Base-by-base conservation (phyloP, 1,140 invertebrate genomes). In the Philopotamus ludificatus region DNA sequence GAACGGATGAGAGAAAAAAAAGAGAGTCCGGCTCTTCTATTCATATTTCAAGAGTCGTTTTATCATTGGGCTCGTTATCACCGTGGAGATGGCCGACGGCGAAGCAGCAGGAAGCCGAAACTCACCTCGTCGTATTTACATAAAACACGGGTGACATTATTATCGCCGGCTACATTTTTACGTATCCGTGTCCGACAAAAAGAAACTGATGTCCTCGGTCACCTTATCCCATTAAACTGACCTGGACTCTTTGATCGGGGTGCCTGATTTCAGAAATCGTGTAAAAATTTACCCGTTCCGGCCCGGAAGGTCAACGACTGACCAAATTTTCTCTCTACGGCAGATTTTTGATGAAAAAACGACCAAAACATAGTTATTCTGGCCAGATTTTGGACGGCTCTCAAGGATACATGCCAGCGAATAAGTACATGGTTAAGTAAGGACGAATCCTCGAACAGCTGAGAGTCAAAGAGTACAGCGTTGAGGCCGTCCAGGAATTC, bases 61-160 rank as follows among this genome's bases (percentile, higher is more conserved):
- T 12, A 12, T 7, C 4, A 12, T 7, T 7, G 28, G 28, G 4
- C 28, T 34, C 28, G 28, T 34, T 34, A 34, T 34, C 28, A 34
- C 28, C 4, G 28, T 15, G 44, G 10, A 47, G 15, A 16, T 15
- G 18, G 44, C 44, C 44, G 44, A 16, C 64, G n/a, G 28, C 20
- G 7, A 18, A 23, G 25, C 66, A 12, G 10, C 61, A 21, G 54
- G 66, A 63, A 55, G 61, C 39, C 54, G 28, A 41, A 23, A 26
- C 45, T 21, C 34, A 58, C 54, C 55, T 59, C 16, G 62, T 28
- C 12, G 61, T 65, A 68, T 68, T 68, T 62, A 61, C 63, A 68
- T 68, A 68, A 65, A 45, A 68, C 67, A 68, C 22, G 67, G 67
- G 67, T 68, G 67, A 68, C 67, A 65, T 68, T 68, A 62, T 68